These are phyloP conservation scores for Agrilus biguttatus DNA, from an alignment of 2,888 invertebrate genomes.

Conservation along the genomic window DNA sequence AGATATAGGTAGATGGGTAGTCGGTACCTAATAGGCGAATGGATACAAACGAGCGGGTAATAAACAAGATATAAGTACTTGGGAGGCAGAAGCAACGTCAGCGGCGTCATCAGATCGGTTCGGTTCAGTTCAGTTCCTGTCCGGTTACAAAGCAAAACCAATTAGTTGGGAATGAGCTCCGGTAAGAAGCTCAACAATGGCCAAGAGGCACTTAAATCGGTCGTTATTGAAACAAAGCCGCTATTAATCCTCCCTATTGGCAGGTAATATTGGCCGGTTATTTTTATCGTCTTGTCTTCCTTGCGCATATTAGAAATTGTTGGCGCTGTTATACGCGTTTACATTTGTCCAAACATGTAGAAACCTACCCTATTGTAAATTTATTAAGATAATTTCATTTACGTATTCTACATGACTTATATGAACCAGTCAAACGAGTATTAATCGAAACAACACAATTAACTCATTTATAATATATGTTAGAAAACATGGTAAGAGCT, in stretches of 20 bases:
- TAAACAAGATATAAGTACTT: not conserved
- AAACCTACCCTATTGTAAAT: too few relatives aligned
- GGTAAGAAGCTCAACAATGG: slow-evolving; percentile 14
- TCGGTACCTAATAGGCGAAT: not conserved
- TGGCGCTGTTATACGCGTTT: slow-evolving; percentile 2
- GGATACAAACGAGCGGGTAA: not conserved
- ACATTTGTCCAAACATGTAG: too few relatives aligned
- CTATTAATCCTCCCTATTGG: slow-evolving; percentile 32
- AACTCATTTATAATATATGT: too few relatives aligned
- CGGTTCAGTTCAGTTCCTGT: not conserved
- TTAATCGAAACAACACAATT: too few relatives aligned
- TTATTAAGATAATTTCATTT: too few relatives aligned
- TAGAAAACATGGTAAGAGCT: too few relatives aligned
- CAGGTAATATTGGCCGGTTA: slow-evolving; percentile 30
- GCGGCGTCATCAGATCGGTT: not conserved
- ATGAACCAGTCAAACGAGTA: too few relatives aligned
- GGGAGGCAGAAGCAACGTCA: not conserved
- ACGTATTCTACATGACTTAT: too few relatives aligned
- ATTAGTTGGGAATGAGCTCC: slow-evolving; percentile 7
- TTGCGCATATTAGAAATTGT: slow-evolving; percentile 28
- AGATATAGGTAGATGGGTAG: not conserved
- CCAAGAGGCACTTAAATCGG: slow-evolving; percentile 14
- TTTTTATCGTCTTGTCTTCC: slow-evolving; percentile 22
- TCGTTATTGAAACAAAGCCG: slow-evolving; percentile 27
- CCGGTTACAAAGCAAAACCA: not conserved